These are phyloP conservation scores for Cossypha polioptera DNA, from an alignment of 2,797 vertebrate species.

Conservation along the genomic window DNA sequence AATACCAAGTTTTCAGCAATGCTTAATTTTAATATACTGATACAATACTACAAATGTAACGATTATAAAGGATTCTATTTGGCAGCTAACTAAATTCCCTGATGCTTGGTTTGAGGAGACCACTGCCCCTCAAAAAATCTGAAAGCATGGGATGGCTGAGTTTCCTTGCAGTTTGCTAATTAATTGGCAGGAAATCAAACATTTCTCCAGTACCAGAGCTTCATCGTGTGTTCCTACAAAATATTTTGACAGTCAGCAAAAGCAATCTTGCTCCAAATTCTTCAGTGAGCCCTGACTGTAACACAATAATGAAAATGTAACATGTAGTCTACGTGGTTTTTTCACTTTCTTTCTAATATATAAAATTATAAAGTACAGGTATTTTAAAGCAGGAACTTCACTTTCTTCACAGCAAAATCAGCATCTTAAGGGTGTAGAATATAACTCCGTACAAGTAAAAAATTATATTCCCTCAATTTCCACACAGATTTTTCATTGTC, in stretches of 20 bases:
- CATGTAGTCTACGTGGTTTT: accelerated
- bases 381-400: background rate
- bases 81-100: background rate
- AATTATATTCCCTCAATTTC: background rate
- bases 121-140: background rate
- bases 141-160: background rate
- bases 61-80: background rate
- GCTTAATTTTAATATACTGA: background rate
- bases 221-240: background rate
- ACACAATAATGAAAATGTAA: background rate
- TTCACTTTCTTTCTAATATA: background rate
- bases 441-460: background rate
- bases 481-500: background rate
- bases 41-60: background rate
- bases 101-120: background rate
- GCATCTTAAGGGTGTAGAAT: background rate
- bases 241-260: background rate
- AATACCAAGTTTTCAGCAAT: background rate
- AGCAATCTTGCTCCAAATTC: background rate
- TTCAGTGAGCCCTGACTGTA: background rate
- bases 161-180: background rate
- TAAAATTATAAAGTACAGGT: background rate
- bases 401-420: background rate
- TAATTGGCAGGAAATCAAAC: background rate
- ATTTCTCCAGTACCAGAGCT: background rate